Base-by-base conservation (phyloP, 2,888 invertebrate genomes). In the Eilema depressum region DNA sequence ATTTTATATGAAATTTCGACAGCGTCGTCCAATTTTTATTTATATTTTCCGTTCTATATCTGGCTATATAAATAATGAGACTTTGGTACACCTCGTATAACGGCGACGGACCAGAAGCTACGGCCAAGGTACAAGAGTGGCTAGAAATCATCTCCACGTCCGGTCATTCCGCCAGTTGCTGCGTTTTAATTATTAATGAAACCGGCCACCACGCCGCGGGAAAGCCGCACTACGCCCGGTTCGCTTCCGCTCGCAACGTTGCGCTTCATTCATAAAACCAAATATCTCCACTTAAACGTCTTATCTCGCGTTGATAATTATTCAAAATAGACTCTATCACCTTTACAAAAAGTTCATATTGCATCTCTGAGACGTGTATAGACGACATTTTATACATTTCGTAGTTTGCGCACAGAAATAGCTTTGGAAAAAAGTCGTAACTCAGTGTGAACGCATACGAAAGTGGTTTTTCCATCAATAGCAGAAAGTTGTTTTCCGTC, bases 141-240 rank as follows among this genome's bases (percentile, higher is more conserved):
- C 93, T 94, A 94, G 95, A 95, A 95, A 95, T 91, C 93, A 93
- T 94, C 93, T 91, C 89, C 78, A 83, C 94, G 92, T 95, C 95
- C 95, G 94, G 94, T 85, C 93, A 93, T 93, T 94, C 93, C 90
- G 90, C 89, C 88, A 90, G 90, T 93, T 89, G 93, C 91, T 85
- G 90, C 86, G 90, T 93, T 95, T 95, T 95, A 95, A 95, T 95
- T 95, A 94, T 95, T 95, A 95, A 95, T 95, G 95, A 94, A 95
- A 94, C 94, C 91, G 90, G 87, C 90, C 91, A 92, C 61, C 60
- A 10, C 60, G 20, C 88, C 88, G 89, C 95, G 95, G 94, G 94
- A 92, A 95, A 95, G 95, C 94, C 94, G 91, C 93, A 92, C 93
- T 92, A 92, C 93, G 91, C 88, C 93, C 92, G 92, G 93, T 89